A percentile compares a stretch with the other conserved stretches of the same genome.
Evolutionary conservation across 2,797 vertebrate species (phyloP).

Genomic region (Strix occidentalis): DNA sequence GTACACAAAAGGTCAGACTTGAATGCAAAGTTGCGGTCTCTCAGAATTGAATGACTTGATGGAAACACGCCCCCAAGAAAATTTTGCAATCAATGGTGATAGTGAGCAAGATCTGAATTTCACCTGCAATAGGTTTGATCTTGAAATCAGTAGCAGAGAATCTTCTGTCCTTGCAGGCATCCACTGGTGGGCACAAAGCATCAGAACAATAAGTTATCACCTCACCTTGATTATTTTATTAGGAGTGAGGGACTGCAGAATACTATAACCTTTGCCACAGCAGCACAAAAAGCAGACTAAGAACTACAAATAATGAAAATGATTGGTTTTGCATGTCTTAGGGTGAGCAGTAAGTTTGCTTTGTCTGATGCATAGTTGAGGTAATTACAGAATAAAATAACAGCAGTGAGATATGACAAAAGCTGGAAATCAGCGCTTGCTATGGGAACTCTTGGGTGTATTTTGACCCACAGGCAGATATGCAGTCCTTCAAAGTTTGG

Average conservation of each 20-base stretch:
- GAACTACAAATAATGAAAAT: background rate
- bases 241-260: background rate
- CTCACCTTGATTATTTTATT: background rate
- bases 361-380: background rate
- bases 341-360: background rate
- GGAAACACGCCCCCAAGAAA: background rate
- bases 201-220: background rate
- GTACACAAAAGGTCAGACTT: background rate
- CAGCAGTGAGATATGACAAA: background rate
- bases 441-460: fast-evolving
- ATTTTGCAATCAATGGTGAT: background rate
- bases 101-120: background rate
- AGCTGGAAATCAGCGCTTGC: background rate
- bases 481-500: background rate
- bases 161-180: background rate
- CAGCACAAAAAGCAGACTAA: background rate
- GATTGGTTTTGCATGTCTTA: fast-evolving
- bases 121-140: background rate
- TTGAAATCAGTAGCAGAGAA: background rate
- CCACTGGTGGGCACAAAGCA: background rate
- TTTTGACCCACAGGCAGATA: background rate
- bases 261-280: background rate
- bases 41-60: background rate
- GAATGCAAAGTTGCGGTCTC: background rate
- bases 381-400: background rate